Conservation (phyloP, 2,888 invertebrate species). For the Pandemis cinnamomeana region DNA sequence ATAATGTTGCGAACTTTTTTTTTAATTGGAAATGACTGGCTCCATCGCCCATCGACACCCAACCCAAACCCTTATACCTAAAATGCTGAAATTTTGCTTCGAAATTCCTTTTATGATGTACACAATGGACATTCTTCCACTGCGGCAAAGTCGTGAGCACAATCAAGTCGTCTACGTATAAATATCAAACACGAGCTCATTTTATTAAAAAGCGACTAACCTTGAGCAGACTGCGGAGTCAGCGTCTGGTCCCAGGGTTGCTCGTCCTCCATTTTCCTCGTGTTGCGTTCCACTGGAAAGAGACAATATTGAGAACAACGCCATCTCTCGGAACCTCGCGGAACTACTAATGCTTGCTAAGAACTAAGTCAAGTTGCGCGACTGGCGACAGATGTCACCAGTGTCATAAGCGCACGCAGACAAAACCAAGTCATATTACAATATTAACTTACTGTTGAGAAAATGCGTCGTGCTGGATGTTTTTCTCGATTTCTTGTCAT, state of each 20-base stretch:
- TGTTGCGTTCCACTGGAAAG: slow-evolving; percentile 72
- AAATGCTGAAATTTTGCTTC: no score
- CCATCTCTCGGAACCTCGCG: background rate
- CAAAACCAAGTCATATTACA: no score
- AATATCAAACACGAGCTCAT: slow-evolving; percentile 5
- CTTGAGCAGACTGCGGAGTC: slow-evolving; percentile 50
- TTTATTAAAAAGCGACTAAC: slow-evolving; percentile 11
- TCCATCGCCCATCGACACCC: no score
- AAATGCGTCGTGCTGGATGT: slow-evolving; percentile 69
- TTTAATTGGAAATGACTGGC: no score
- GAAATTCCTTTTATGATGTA: no score
- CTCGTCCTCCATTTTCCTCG: slow-evolving; percentile 73
- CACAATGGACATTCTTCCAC: no score
- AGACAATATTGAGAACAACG: background rate
- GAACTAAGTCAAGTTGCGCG: background rate
- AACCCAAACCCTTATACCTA: no score
- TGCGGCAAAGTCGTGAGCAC: no score
- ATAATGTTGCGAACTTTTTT: no score
- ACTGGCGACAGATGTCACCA: background rate
- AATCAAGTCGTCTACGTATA: background rate
- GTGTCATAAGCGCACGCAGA: background rate
- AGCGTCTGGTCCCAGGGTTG: slow-evolving; percentile 66
- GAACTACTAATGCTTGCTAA: background rate
- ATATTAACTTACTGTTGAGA: slow-evolving; percentile 73
- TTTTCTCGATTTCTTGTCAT: slow-evolving; percentile 76